These are phyloP conservation scores for Schizopygopsis pylzovi DNA, from an alignment of 2,797 vertebrate species.

Conservation along the genomic window DNA sequence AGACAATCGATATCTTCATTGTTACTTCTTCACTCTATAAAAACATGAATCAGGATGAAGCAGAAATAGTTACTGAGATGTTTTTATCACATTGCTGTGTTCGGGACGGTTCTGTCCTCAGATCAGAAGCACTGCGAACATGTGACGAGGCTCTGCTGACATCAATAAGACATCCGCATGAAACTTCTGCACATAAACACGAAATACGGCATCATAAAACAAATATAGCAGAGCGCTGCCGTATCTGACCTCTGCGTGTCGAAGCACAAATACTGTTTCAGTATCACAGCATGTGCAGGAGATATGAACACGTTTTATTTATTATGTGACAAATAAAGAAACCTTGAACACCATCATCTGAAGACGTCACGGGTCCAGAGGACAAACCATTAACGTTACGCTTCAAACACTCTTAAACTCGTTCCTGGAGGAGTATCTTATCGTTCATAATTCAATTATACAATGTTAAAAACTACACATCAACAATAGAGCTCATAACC, in stretches of 20 bases:
- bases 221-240: slow-evolving; percentile 4
- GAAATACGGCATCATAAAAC: slow-evolving; percentile 33
- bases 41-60: neutral
- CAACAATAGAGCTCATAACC: neutral
- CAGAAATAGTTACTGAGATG: neutral
- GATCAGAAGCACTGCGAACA: neutral
- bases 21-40: neutral
- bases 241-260: neutral
- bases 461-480: neutral
- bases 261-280: neutral
- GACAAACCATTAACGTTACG: neutral
- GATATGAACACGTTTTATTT: neutral
- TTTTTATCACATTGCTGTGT: neutral
- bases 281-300: neutral
- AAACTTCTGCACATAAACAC: slow-evolving; percentile 26
- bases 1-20: neutral
- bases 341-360: neutral
- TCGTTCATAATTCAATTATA: neutral
- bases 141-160: neutral
- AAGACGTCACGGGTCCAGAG: neutral
- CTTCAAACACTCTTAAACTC: neutral
- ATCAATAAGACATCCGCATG: neutral
- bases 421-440: neutral
- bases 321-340: no score
- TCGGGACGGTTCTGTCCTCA: no score